These are phyloP conservation scores for Liparis tanakae DNA, from an alignment of 2,797 vertebrate genomes.

Conservation along the genomic window DNA sequence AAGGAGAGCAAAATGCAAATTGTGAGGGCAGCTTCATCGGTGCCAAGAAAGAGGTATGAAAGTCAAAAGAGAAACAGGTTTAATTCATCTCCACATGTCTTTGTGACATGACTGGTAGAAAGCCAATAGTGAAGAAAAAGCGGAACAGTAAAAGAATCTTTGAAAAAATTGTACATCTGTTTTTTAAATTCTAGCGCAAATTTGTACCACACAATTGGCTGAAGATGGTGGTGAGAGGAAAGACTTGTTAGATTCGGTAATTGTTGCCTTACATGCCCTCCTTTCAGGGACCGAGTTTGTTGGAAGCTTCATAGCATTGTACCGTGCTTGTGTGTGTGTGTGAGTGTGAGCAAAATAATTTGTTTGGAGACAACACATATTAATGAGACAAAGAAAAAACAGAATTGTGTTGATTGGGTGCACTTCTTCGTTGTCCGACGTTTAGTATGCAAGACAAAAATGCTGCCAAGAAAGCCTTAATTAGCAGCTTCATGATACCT, in stretches of 20 bases:
- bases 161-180: background rate
- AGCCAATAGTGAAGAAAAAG: constrained; percentile 29
- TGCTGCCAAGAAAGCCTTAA: constrained; percentile 31
- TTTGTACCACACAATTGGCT: constrained; percentile 9
- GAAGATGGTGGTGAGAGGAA: constrained; percentile 30
- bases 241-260: constrained; percentile 30
- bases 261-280: constrained; percentile 9
- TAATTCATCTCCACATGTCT: constrained; percentile 69
- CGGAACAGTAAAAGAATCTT: background rate
- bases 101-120: constrained; percentile 11
- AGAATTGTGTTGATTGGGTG: constrained; percentile 27
- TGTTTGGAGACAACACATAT: constrained; percentile 34
- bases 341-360: constrained; percentile 36
- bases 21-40: constrained; percentile 53
- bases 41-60: constrained; percentile 48
- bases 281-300: constrained; percentile 24
- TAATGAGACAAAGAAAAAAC: constrained; percentile 46
- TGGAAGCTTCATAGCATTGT: constrained; percentile 30
- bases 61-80: constrained; percentile 49
- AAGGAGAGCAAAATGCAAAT: constrained; percentile 44
- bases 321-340: constrained; percentile 2
- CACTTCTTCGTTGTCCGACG: constrained; percentile 15
- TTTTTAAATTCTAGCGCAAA: constrained; percentile 26
- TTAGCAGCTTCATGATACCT: constrained; percentile 41
- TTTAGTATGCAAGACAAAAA: constrained; percentile 22